Percentiles rank a stretch among this genome's conserved stretches.
phyloP scores from a whole-genome alignment of 2,113 vertebrate genomes.

The Oreotrochilus melanogaster region DNA sequence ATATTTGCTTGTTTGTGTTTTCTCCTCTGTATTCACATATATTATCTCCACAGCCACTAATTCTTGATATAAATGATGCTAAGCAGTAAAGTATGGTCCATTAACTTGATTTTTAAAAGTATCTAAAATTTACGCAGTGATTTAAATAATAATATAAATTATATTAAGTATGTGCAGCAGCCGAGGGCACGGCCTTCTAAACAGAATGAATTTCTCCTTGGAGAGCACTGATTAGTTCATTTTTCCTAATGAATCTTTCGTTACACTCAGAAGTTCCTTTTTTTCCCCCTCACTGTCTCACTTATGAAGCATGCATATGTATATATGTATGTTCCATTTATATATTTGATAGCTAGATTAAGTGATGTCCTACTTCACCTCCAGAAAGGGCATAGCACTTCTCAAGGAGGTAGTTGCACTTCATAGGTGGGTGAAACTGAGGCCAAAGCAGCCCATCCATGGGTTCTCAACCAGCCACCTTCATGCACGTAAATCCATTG shows the following conservation, averaged over 20 bases:
- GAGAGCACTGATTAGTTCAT: slow-evolving; percentile 72
- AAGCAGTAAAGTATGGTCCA: slow-evolving; percentile 74
- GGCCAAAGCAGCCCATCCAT: background rate
- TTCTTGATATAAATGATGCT: slow-evolving; percentile 75
- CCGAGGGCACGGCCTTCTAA: slow-evolving; percentile 68
- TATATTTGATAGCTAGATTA: slow-evolving; percentile 65
- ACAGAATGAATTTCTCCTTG: slow-evolving; percentile 72
- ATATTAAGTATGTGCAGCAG: slow-evolving; percentile 68
- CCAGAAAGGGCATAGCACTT: slow-evolving; percentile 54
- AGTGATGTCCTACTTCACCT: slow-evolving; percentile 57
- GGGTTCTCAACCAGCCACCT: background rate
- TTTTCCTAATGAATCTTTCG: slow-evolving; percentile 76
- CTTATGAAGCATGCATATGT: slow-evolving; percentile 61
- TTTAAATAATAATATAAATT: slow-evolving; percentile 80
- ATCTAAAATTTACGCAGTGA: slow-evolving; percentile 75
- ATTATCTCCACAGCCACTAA: slow-evolving; percentile 69
- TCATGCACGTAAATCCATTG: background rate
- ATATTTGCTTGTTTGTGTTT: slow-evolving; percentile 70
- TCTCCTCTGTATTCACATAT: slow-evolving; percentile 59
- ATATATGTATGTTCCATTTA: slow-evolving; percentile 67
- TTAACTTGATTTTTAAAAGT: slow-evolving; percentile 76
- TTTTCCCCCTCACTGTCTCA: slow-evolving; percentile 48
- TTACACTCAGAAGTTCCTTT: slow-evolving; percentile 66
- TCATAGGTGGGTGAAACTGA: slow-evolving; percentile 40
- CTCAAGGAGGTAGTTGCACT: slow-evolving; percentile 20